These are phyloP conservation scores for Ceratosolen solmsi DNA, from an alignment of 1,140 invertebrate genomes.

Conservation along the genomic window DNA sequence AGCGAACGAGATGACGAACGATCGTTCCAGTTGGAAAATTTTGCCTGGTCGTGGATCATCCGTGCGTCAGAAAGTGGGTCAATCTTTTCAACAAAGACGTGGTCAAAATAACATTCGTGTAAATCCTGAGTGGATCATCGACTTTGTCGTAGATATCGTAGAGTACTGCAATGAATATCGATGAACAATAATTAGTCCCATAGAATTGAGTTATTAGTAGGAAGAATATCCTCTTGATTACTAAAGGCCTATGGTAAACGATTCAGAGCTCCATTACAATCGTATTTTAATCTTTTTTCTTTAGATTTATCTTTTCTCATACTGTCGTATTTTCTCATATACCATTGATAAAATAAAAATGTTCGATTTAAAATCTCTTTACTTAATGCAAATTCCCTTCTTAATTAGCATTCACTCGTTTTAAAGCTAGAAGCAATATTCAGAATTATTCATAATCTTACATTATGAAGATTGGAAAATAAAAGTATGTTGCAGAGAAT, in stretches of 20 bases:
- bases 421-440: too few relatives aligned
- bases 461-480: too few relatives aligned
- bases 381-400: too few relatives aligned
- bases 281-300: too few relatives aligned
- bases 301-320: too few relatives aligned
- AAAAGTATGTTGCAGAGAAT: too few relatives aligned
- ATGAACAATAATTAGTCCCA: slow-evolving; percentile 1
- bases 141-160: not conserved
- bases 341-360: too few relatives aligned
- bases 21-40: not conserved
- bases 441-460: too few relatives aligned
- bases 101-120: slow-evolving; percentile 2
- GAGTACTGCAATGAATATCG: not conserved
- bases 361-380: too few relatives aligned
- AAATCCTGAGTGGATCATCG: not conserved
- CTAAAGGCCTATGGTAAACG: not conserved
- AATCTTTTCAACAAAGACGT: slow-evolving; percentile 21
- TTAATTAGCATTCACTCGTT: too few relatives aligned
- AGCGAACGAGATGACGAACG: not conserved
- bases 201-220: slow-evolving; percentile 7
- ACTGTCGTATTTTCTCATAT: too few relatives aligned
- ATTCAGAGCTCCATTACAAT: not conserved
- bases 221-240: not conserved
- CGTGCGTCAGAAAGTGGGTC: not conserved
- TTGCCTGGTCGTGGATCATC: not conserved